A percentile compares a stretch with the other conserved stretches of the same genome.
Conservation (phyloP, 2,113 vertebrate species). For the Channa maculata region DNA sequence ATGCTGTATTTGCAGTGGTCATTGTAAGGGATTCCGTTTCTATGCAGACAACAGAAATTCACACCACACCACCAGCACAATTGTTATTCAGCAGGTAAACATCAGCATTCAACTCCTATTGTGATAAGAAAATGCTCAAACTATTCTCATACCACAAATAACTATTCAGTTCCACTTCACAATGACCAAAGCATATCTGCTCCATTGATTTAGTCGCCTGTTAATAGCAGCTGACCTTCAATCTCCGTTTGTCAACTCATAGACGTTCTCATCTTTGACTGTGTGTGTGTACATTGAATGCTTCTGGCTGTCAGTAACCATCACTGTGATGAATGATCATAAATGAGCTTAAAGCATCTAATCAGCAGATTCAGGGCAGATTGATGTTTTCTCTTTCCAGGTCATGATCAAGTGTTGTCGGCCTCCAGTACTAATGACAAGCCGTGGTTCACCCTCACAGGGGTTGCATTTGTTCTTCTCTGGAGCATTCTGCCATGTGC, state of each 20-base stretch:
- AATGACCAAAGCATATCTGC: conserved; percentile 1
- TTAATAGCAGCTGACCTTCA: conserved; percentile 20
- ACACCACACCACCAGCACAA: no score
- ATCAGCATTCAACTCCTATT: neutral
- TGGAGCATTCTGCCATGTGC: no score
- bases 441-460: no score
- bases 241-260: conserved; percentile 10
- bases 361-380: conserved; percentile 1
- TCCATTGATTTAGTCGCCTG: neutral
- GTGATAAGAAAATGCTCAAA: no score
- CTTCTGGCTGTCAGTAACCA: neutral
- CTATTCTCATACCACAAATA: neutral
- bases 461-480: no score
- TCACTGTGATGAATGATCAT: conserved; percentile 29
- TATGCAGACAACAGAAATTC: no score
- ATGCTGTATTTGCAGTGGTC: no score
- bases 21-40: no score
- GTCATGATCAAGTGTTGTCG: neutral
- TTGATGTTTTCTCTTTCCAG: neutral
- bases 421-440: neutral
- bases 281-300: neutral
- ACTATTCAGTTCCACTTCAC: neutral
- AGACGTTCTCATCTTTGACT: conserved; percentile 14
- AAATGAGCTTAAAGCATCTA: conserved; percentile 26
- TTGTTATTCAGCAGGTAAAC: no score